phyloP scores from a whole-genome alignment of 2,888 invertebrate genomes.

The Plusia festucae region DNA sequence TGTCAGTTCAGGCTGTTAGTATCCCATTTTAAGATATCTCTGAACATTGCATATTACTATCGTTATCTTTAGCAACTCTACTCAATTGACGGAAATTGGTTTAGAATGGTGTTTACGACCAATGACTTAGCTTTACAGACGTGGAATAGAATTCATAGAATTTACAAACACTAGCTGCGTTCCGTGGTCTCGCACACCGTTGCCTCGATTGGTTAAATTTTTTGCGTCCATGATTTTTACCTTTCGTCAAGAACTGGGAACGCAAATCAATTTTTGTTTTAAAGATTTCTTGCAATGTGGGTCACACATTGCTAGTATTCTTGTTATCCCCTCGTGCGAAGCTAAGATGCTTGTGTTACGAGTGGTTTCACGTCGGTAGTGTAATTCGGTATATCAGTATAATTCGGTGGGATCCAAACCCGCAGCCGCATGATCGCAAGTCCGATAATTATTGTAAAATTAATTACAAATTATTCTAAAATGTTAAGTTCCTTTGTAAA shows the following conservation, averaged over 20 bases:
- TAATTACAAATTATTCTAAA: no score
- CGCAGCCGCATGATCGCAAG: no score
- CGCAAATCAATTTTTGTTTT: no score
- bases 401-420: no score
- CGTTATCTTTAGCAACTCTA: slow-evolving; percentile 35
- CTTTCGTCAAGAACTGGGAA: not conserved
- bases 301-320: no score
- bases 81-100: slow-evolving; percentile 46
- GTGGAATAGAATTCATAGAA: slow-evolving; percentile 17
- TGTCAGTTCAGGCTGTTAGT: not conserved
- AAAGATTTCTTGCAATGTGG: no score
- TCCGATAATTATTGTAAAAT: no score
- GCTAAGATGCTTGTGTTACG: no score
- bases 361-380: no score
- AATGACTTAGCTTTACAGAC: slow-evolving; percentile 27
- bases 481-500: no score
- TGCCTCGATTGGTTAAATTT: not conserved
- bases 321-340: no score
- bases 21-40: slow-evolving; percentile 12
- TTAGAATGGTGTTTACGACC: slow-evolving; percentile 31
- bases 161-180: not conserved
- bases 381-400: no score
- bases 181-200: not conserved
- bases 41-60: slow-evolving; percentile 26
- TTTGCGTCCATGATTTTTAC: not conserved